Evolutionary conservation across 2,888 invertebrate genomes (phyloP), one percentile per base, ranked within the genome.

Genomic region (Microctonus aethiopoides): DNA sequence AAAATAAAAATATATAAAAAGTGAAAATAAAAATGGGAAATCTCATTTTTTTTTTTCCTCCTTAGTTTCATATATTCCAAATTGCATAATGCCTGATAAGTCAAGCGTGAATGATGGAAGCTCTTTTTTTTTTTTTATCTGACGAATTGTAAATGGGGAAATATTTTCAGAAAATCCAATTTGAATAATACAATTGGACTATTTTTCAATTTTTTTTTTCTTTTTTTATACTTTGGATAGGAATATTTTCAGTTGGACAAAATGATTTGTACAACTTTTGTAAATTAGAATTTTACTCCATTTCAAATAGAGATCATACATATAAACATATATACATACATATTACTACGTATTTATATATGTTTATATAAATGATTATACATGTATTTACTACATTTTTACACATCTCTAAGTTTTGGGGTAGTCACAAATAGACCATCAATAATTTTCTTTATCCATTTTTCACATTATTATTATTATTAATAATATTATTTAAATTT

Each of bases 351-450:
- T 46, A 46, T 46, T 16, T 1, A 46, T 46, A 46, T 46, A 46
- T 46, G 46, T 7, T 52, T 29, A 64, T 39, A 62, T 22, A 56
- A 9, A 68, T 56, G 64, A 66, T 61, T 68, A 72, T 68, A 72
- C 66, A 63, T 68, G 72, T 66, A 67, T 62, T 68, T 69, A 65
- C 72, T 74, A 71, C 65, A 73, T 74, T 74, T 71, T 71, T 70
- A 71, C 70, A 73, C 66, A 71, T 65, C 57, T 67, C 67, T 69
- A 71, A 67, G 51, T 71, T 62, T 54, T 66, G 34, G 57, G 34
- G 26, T 62, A 62, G 62, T 62, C 41, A 29, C 46, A 16, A 46
- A 51, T 46, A 51, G 52, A 64, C 51, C 46, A 16, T 29, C 68
- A 46, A 61, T 72, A 64, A 39, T 13, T 59, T 20, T 68, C 34